These are phyloP conservation scores for Hippasteria phrygiana DNA, from an alignment of 53 echinoderm and acorn worm genomes.

Conservation along the genomic window DNA sequence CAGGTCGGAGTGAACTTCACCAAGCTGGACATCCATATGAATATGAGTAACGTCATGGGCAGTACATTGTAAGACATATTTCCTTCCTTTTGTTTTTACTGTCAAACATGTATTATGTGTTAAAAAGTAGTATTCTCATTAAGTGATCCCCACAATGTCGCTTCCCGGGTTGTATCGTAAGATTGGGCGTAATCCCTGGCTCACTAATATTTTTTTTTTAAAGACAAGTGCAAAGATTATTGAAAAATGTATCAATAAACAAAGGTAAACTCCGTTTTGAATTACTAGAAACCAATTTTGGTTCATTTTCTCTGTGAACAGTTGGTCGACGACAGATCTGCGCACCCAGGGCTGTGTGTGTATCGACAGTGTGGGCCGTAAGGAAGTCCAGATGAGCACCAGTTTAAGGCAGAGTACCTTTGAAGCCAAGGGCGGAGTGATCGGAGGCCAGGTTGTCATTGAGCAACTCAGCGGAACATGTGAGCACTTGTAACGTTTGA, in stretches of 20 bases:
- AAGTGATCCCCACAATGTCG: no score
- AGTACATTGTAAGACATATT: constrained; percentile 86
- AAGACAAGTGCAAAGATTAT: no score
- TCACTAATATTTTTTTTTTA: no score
- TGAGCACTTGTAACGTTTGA: constrained; percentile 31
- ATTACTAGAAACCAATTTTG: not conserved
- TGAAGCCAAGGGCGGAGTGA: constrained; percentile 95
- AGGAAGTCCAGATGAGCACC: constrained; percentile 76
- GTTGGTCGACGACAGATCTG: constrained; percentile 76
- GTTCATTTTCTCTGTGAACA: not conserved
- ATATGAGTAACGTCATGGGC: constrained; percentile 99
- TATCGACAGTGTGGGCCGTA: constrained; percentile 86
- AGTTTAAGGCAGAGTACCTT: constrained; percentile 77
- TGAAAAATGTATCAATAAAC: no score
- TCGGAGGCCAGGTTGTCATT: constrained; percentile 86
- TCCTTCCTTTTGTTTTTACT: not conserved
- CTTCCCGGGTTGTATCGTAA: no score
- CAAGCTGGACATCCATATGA: constrained; percentile 95
- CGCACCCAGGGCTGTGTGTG: constrained; percentile 82
- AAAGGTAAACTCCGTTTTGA: no score
- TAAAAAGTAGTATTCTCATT: no score
- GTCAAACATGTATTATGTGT: no score
- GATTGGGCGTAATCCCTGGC: no score
- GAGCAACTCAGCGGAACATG: constrained; percentile 71
- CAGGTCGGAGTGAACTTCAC: constrained; percentile 89